Evolutionary conservation across 2,113 vertebrate genomes (phyloP).

Genomic region (Gorsachius goisagi): DNA sequence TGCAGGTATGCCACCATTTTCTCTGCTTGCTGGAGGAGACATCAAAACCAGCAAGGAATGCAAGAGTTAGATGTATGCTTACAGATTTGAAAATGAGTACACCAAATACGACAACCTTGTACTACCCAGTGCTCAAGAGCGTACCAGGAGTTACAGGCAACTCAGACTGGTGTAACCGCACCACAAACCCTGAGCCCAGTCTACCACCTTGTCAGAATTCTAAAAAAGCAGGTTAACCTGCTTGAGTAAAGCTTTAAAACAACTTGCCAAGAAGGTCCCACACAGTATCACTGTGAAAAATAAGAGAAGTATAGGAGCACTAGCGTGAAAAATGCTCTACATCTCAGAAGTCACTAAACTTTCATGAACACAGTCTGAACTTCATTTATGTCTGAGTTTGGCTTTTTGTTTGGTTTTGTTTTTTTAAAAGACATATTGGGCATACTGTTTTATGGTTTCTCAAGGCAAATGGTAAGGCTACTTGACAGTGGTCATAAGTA

Average conservation of each 20-base stretch:
- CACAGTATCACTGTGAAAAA: background rate
- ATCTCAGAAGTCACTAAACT: background rate
- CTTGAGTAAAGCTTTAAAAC: background rate
- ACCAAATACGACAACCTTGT: background rate
- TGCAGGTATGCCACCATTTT: slow-evolving; percentile 99
- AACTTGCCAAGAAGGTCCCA: background rate
- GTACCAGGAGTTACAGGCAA: background rate
- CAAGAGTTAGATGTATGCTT: background rate
- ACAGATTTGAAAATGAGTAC: background rate
- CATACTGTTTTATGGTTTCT: background rate
- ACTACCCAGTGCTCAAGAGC: background rate
- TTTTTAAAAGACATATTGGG: background rate
- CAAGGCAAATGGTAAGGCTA: background rate
- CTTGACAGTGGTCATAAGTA: background rate
- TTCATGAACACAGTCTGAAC: background rate
- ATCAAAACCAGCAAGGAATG: background rate
- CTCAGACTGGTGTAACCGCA: background rate
- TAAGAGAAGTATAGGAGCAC: background rate
- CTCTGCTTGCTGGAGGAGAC: slow-evolving; percentile 88
- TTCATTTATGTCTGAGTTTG: background rate
- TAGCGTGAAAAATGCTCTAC: background rate
- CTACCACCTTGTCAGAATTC: background rate
- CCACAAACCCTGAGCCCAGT: background rate
- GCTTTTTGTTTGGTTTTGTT: background rate
- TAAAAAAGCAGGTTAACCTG: background rate